Evolutionary conservation across 2,888 invertebrate genomes (phyloP).

Genomic region (Catocala sponsa): DNA sequence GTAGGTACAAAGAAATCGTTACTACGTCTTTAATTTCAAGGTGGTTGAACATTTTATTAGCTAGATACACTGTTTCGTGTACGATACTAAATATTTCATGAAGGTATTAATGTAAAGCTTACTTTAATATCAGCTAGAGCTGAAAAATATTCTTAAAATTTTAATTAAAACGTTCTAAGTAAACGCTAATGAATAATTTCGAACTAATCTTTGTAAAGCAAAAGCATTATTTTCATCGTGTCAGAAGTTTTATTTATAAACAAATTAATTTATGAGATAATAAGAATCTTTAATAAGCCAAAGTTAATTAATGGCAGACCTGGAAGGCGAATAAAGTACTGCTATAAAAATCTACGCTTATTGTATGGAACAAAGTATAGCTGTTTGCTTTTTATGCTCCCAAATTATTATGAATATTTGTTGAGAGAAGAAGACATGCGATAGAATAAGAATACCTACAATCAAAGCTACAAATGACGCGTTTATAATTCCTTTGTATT

Average conservation of each 20-base stretch:
- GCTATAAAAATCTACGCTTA: too few relatives aligned
- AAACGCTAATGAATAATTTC: slow-evolving; percentile 21
- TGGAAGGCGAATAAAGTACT: too few relatives aligned
- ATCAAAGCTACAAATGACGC: too few relatives aligned
- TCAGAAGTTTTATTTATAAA: neutral
- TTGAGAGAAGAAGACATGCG: too few relatives aligned
- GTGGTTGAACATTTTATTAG: slow-evolving; percentile 19
- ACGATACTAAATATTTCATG: slow-evolving; percentile 12
- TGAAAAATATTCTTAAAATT: neutral
- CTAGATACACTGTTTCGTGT: slow-evolving; percentile 7
- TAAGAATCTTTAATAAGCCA: too few relatives aligned
- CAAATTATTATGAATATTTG: too few relatives aligned
- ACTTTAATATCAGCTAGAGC: neutral
- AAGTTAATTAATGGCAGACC: too few relatives aligned
- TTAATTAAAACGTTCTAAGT: neutral
- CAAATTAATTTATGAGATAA: too few relatives aligned
- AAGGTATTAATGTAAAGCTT: neutral
- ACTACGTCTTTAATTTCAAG: slow-evolving; percentile 39
- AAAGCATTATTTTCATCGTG: slow-evolving; percentile 1
- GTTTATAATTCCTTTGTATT: too few relatives aligned
- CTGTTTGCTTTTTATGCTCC: neutral
- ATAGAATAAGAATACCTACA: too few relatives aligned
- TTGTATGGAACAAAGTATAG: too few relatives aligned
- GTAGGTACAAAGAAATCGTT: slow-evolving; percentile 56
- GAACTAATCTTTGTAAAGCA: slow-evolving; percentile 29